Conservation (phyloP, 2,797 vertebrate genomes). For the Pteropus rufus region DNA sequence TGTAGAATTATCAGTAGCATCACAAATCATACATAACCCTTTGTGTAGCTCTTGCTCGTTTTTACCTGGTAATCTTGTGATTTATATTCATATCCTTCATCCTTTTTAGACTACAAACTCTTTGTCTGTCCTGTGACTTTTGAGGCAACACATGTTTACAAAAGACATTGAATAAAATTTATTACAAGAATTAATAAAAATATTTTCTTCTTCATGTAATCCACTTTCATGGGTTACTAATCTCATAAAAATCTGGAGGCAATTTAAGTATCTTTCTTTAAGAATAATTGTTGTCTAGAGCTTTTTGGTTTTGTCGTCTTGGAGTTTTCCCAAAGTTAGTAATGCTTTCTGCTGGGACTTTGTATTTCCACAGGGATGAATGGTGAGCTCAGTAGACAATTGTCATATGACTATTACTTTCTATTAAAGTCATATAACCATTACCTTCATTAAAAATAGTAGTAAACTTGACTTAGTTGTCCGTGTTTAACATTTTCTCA, state of each 20-base stretch:
- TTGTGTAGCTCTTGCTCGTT: neutral
- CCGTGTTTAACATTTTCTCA: neutral
- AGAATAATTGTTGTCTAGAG: neutral
- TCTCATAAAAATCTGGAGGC: neutral
- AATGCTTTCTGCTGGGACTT: constrained; percentile 1
- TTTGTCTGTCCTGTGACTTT: neutral
- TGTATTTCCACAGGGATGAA: neutral
- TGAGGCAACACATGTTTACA: neutral
- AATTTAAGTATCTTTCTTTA: neutral
- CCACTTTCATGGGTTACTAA: neutral
- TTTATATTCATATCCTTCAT: neutral
- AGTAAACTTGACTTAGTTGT: neutral
- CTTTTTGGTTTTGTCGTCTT: neutral
- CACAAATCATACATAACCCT: rapidly evolving
- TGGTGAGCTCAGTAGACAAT: neutral
- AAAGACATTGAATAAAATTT: neutral
- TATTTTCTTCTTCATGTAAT: neutral
- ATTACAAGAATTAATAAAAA: neutral
- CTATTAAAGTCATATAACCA: neutral
- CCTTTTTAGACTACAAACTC: neutral
- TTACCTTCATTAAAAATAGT: neutral
- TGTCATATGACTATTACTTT: neutral
- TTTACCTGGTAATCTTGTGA: neutral
- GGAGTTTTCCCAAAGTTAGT: neutral
- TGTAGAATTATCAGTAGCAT: neutral